Conservation (phyloP, 2,797 vertebrate species). For the Hemitrygon akajei region DNA sequence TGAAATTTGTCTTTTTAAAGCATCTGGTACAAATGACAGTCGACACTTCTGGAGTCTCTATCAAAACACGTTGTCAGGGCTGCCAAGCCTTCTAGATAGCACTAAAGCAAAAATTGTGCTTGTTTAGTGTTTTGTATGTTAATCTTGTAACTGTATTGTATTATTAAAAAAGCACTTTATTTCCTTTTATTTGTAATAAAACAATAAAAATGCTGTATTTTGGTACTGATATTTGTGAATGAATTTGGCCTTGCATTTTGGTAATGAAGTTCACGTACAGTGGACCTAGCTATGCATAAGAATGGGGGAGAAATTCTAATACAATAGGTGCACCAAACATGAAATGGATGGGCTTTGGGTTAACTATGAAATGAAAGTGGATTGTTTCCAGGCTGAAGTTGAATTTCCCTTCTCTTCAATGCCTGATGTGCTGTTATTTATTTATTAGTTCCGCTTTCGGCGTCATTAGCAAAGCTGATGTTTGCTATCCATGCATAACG, state of each 20-base stretch:
- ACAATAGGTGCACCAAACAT: too few relatives aligned
- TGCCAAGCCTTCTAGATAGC: conserved; percentile 28
- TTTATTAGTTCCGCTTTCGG: too few relatives aligned
- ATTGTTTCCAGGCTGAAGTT: too few relatives aligned
- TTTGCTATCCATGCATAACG: too few relatives aligned
- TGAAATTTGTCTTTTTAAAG: not conserved
- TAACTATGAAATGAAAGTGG: not conserved
- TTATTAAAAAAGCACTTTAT: conserved; percentile 67
- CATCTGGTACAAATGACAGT: not conserved
- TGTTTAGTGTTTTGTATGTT: conserved; percentile 61
- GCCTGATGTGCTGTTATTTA: too few relatives aligned
- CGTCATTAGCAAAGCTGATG: too few relatives aligned
- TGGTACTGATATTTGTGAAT: conserved; percentile 24
- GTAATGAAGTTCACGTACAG: not conserved
- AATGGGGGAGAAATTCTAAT: not conserved
- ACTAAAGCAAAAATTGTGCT: conserved; percentile 14
- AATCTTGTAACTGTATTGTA: conserved; percentile 70
- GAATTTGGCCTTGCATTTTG: not conserved
- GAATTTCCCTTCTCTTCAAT: too few relatives aligned
- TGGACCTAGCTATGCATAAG: not conserved
- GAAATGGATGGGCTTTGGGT: not conserved
- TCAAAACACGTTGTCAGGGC: not conserved
- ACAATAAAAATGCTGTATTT: conserved; percentile 34
- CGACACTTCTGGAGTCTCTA: not conserved
- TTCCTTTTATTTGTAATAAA: conserved; percentile 56